phyloP scores from a whole-genome alignment of 2,797 vertebrate species.

The Tadarida brasiliensis region DNA sequence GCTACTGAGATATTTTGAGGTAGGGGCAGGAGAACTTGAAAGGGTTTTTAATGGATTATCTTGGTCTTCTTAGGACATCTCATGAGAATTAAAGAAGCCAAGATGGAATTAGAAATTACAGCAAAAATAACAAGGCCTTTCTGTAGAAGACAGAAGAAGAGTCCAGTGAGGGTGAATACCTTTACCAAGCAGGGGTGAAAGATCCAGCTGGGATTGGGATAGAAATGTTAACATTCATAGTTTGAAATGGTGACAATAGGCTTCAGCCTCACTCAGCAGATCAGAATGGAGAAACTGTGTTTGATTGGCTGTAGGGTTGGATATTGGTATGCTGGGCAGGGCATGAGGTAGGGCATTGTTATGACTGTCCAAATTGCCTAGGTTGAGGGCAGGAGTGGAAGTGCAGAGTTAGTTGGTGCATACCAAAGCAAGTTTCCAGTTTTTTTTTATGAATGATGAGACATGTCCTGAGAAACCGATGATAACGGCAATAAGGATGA shows the following conservation, averaged over 20 bases:
- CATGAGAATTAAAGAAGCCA: background rate
- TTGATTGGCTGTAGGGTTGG: background rate
- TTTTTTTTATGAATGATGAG: background rate
- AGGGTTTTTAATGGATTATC: background rate
- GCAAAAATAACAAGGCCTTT: constrained; percentile 2
- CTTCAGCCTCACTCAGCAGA: background rate
- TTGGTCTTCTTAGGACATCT: background rate
- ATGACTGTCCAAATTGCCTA: background rate
- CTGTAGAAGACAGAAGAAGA: background rate
- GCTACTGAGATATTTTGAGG: background rate
- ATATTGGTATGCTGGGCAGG: background rate
- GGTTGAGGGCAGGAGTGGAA: background rate
- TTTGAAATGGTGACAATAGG: background rate
- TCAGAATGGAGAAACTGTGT: background rate
- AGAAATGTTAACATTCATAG: background rate
- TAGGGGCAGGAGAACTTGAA: background rate
- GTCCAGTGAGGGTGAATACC: background rate
- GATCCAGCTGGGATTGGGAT: background rate
- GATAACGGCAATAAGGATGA: background rate
- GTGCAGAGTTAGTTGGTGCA: background rate
- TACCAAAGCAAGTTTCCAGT: background rate
- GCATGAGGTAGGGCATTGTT: background rate
- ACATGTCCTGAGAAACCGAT: background rate
- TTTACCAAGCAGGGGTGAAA: background rate
- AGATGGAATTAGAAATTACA: background rate